A percentile compares a stretch with the other conserved stretches of the same genome.
Conservation (phyloP, 2,113 vertebrate species). For the Neopipo cinnamomea region DNA sequence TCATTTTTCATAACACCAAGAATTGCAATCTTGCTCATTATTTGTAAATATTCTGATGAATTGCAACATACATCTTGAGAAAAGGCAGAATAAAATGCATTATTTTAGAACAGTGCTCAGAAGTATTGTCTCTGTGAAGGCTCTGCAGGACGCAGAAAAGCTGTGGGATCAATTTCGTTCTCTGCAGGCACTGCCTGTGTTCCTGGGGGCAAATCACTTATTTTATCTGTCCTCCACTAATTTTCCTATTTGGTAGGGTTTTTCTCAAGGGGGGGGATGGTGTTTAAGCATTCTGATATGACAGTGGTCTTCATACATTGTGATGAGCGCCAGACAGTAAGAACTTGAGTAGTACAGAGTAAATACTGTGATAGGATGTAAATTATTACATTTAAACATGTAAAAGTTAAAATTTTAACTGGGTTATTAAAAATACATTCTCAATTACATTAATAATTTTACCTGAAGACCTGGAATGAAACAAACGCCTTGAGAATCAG, state of each 20-base stretch:
- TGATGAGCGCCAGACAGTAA: neutral
- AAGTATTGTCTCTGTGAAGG: neutral
- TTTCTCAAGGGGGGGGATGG: neutral
- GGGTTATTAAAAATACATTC: neutral
- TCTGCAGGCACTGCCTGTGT: neutral
- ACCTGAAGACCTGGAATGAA: slow-evolving; percentile 97
- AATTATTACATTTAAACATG: neutral
- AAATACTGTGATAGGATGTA: neutral
- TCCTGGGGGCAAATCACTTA: neutral
- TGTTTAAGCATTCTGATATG: neutral
- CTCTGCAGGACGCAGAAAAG: neutral
- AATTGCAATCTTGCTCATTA: neutral
- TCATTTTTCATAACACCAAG: neutral
- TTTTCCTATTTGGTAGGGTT: neutral
- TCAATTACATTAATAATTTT: neutral
- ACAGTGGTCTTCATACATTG: neutral
- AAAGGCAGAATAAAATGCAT: neutral
- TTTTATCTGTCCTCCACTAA: neutral
- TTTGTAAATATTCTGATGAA: neutral
- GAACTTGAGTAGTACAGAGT: neutral
- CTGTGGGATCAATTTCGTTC: neutral
- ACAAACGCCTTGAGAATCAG: slow-evolving; percentile 89
- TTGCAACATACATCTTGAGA: neutral
- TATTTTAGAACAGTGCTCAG: neutral
- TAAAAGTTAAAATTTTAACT: neutral